Conservation (phyloP, 2,888 invertebrate species). For the Chironomus tentans region DNA sequence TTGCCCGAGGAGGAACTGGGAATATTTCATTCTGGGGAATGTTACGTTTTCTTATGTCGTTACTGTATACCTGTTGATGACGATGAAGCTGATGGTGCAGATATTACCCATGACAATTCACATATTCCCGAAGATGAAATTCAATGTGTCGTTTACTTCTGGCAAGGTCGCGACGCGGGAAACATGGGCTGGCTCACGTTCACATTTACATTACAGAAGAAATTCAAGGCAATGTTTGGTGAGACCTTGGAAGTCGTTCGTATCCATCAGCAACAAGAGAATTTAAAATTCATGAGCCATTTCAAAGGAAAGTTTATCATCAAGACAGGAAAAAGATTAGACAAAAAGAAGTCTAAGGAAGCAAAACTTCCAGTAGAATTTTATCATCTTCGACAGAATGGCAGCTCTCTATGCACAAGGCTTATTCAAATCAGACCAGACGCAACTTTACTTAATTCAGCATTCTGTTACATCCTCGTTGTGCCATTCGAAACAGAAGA, state of each 20-base stretch:
- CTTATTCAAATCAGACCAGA: conserved; percentile 85
- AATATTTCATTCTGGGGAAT: conserved; percentile 85
- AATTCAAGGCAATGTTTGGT: conserved; percentile 78
- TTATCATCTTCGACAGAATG: conserved; percentile 93
- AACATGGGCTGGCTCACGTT: conserved; percentile 99
- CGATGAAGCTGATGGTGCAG: conserved; percentile 47
- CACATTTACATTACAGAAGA: conserved; percentile 90
- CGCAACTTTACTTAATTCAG: conserved; percentile 78
- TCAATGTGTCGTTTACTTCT: conserved; percentile 98
- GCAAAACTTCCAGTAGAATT: conserved; percentile 66
- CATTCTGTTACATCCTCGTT: conserved; percentile 92
- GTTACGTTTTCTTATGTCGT: conserved; percentile 95
- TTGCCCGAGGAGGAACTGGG: conserved; percentile 91
- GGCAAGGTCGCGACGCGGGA: conserved; percentile 95
- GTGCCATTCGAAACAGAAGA: conserved; percentile 85
- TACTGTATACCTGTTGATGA: conserved; percentile 76
- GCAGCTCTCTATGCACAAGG: conserved; percentile 85
- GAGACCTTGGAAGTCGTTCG: conserved; percentile 90
- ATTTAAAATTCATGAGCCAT: conserved; percentile 95
- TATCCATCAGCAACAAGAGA: conserved; percentile 98
- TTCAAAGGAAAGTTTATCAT: conserved; percentile 93
- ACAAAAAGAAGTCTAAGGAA: conserved; percentile 38
- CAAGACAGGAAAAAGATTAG: conserved; percentile 71
- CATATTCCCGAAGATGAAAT: conserved; percentile 44
- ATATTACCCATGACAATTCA: conserved; percentile 29